These are phyloP conservation scores for Tethya wilhelma DNA, from an alignment of 37 sponge, comb jelly and placozoan species.

Conservation along the genomic window DNA sequence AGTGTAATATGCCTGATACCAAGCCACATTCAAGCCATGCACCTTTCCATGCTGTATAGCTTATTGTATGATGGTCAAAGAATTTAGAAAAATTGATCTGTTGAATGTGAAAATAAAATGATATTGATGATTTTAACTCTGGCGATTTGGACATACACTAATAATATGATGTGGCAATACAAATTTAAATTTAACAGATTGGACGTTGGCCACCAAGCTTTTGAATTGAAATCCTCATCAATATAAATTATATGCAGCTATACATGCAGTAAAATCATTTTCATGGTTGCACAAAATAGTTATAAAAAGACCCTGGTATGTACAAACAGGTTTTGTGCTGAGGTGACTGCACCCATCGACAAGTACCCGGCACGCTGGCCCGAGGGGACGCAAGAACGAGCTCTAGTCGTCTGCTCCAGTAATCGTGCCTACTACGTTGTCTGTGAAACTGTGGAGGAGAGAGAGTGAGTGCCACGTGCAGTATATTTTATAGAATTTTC, in stretches of 20 bases:
- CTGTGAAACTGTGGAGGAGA: slow-evolving; percentile 52
- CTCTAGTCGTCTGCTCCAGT: slow-evolving; percentile 41
- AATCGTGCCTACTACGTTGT: slow-evolving; percentile 43
- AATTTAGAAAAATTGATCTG: no score
- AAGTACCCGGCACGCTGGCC: slow-evolving; percentile 49
- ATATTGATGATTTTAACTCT: no score
- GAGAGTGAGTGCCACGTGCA: slow-evolving; percentile 21
- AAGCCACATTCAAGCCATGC: neutral
- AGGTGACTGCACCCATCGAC: slow-evolving; percentile 30
- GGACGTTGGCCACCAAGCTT: no score
- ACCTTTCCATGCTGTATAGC: neutral
- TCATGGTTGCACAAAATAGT: neutral
- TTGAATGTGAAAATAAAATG: no score
- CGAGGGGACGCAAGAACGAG: slow-evolving; percentile 19
- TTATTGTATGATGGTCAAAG: neutral
- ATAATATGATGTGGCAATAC: no score
- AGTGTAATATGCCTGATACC: neutral
- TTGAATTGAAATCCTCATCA: no score
- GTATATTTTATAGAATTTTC: neutral
- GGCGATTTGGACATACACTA: no score
- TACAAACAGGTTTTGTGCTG: slow-evolving; percentile 19
- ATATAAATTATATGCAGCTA: no score
- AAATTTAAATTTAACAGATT: no score
- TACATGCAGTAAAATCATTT: neutral
- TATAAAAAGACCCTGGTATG: neutral